Base-by-base conservation (phyloP, 2,888 invertebrate genomes). In the Andricus curvator region DNA sequence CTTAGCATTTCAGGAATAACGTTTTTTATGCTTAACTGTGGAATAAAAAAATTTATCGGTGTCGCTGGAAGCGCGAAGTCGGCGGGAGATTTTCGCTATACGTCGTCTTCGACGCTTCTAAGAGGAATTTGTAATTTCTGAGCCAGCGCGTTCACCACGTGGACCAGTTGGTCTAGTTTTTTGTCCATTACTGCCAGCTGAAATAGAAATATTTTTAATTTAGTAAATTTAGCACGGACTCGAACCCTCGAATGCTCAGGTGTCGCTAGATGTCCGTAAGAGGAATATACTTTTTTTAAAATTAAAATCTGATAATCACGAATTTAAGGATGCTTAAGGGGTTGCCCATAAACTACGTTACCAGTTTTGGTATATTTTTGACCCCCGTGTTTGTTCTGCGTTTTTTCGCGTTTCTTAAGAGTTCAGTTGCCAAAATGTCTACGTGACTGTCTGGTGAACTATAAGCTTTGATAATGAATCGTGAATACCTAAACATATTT, bases 111-210 rank as follows among this genome's bases (percentile, higher is more conserved):
- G 85, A 93, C 91, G 84, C 93, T 93, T 84, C 93, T 92, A 83
- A 93, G 89, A 77, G 93, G 93, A 87, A 93, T 93, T 88, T 94
- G 94, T 87, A 94, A 94, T 88, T 94, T 94, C 80, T 88, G 88
- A 70, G 88, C 88, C 51, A 89, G 62, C 29, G 89, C 88, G 83
- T 89, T 89, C 79, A 94, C 89, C 82, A 94, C 92, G 84, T 93
- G 92, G 79, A 94, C 89, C 84, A 94, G 91, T 88, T 94, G 94
- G 88, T 94, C 94, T 87, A 94, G 85, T 89, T 94, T 94, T 88
- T 93, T 93, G 89, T 94, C 94, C 92, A 94, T 93, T 83, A 93
- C 92, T 84, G 93, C 92, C 92, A 89, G 81, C 89, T 89, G 88
- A 20, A 87, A 88, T 85, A 85, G 84, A 81, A 65, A 82, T n/a